A percentile compares a stretch with the other conserved stretches of the same genome.
Conservation (phyloP, 23 tunicate species). For the Aplidium turbinatum region DNA sequence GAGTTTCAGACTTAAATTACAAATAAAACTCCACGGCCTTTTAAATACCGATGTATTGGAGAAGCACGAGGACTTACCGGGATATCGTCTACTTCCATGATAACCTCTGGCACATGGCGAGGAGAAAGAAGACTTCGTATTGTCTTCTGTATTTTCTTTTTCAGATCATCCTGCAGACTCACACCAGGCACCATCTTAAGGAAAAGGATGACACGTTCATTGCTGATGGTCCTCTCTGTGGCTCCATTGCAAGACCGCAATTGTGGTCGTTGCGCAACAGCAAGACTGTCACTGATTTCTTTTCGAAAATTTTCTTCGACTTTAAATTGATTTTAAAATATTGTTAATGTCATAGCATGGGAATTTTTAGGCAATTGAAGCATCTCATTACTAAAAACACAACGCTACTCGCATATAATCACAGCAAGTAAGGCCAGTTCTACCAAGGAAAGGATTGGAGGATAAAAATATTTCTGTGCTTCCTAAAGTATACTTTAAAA, state of each 20-base stretch:
- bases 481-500: no score
- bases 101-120: constrained; percentile 75
- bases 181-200: constrained; percentile 47
- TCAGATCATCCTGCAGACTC: constrained; percentile 32
- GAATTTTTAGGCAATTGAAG: no score
- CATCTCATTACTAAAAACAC: no score
- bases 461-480: no score
- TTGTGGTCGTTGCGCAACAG: constrained; percentile 69
- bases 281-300: constrained; percentile 67
- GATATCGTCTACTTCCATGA: constrained; percentile 61
- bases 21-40: neutral
- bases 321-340: neutral
- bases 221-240: neutral
- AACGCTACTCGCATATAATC: no score
- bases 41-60: no score
- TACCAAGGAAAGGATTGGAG: no score
- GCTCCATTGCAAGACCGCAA: constrained; percentile 9
- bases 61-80: constrained; percentile 69
- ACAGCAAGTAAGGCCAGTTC: no score
- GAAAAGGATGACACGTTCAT: constrained; percentile 68
- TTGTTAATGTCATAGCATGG: no score
- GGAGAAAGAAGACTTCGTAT: constrained; percentile 75
- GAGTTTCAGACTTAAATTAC: neutral
- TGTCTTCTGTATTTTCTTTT: constrained; percentile 18
- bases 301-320: constrained; percentile 66